phyloP scores from a whole-genome alignment of 1,140 invertebrate species.

The Drosophila bocqueti region DNA sequence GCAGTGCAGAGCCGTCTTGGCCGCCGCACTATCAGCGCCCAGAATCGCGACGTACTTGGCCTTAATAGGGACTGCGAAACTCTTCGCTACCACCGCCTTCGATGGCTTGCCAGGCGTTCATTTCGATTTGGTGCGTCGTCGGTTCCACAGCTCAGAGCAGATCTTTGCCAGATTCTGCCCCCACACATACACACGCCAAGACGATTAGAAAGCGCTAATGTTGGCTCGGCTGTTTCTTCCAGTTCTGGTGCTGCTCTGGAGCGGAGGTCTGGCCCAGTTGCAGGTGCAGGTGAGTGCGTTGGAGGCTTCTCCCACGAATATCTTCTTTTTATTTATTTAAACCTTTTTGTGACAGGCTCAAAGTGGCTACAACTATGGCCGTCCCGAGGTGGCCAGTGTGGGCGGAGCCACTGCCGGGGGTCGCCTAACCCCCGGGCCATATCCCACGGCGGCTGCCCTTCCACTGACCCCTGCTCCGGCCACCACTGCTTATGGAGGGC shows the following conservation, averaged over 20 bases:
- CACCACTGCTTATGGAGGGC: conserved; percentile 62
- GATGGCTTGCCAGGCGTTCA: conserved; percentile 63
- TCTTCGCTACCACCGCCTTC: conserved; percentile 39
- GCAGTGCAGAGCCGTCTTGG: conserved; percentile 61
- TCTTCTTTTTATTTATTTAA: background rate
- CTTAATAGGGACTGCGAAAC: conserved; percentile 65
- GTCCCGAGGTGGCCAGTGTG: conserved; percentile 81
- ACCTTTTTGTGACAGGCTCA: conserved; percentile 71
- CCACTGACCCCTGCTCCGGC: conserved; percentile 59
- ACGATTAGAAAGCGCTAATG: conserved; percentile 56
- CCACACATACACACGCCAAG: background rate
- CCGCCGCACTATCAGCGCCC: conserved; percentile 64
- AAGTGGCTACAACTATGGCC: conserved; percentile 86
- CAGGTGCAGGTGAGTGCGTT: conserved; percentile 58
- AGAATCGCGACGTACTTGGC: conserved; percentile 77
- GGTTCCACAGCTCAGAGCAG: conserved; percentile 51
- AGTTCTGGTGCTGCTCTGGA: conserved; percentile 68
- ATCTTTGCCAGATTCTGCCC: conserved; percentile 30
- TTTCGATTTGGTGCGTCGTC: conserved; percentile 68
- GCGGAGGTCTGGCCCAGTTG: conserved; percentile 53
- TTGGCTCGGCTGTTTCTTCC: conserved; percentile 48
- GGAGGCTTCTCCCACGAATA: background rate
- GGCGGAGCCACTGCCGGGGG: conserved; percentile 54
- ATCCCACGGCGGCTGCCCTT: conserved; percentile 61
- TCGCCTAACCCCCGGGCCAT: conserved; percentile 42